These are phyloP conservation scores for Acipenser ruthenus DNA, from an alignment of 2,797 vertebrate genomes.

Conservation along the genomic window DNA sequence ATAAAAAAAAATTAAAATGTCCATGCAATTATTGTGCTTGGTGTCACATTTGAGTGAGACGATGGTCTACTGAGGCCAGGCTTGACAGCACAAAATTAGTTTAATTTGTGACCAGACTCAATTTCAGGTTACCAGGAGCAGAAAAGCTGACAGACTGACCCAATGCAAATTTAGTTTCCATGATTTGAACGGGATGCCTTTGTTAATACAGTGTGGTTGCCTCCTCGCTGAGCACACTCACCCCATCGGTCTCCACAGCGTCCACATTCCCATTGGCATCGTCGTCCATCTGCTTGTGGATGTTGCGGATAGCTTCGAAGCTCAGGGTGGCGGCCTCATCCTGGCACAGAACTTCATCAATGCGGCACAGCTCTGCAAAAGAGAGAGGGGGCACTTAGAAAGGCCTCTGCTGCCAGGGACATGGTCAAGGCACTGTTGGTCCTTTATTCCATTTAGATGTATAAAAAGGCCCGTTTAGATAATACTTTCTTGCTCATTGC, in stretches of 20 bases:
- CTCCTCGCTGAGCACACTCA: conserved; percentile 41
- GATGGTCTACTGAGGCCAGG: neutral
- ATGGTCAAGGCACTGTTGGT: too few relatives aligned
- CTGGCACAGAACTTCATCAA: conserved; percentile 75
- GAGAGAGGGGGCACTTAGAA: conserved; percentile 10
- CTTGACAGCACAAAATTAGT: neutral
- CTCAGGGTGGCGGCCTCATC: conserved; percentile 79
- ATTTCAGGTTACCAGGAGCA: neutral
- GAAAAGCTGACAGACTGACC: conserved; percentile 1
- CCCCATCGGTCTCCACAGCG: conserved; percentile 86
- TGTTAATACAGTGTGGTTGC: neutral
- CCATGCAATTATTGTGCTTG: too few relatives aligned
- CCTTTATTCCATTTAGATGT: too few relatives aligned
- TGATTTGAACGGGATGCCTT: conserved; percentile 2
- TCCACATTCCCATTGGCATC: conserved; percentile 95
- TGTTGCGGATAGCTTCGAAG: conserved; percentile 86
- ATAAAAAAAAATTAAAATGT: too few relatives aligned
- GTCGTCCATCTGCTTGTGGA: conserved; percentile 97
- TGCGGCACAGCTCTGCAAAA: conserved; percentile 81
- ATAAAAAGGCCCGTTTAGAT: too few relatives aligned
- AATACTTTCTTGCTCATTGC: too few relatives aligned
- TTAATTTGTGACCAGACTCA: neutral
- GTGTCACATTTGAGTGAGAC: too few relatives aligned
- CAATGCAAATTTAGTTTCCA: conserved; percentile 1
- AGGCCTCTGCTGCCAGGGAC: neutral